Conservation (phyloP, 2,888 invertebrate genomes). For the Litoditis marina region DNA sequence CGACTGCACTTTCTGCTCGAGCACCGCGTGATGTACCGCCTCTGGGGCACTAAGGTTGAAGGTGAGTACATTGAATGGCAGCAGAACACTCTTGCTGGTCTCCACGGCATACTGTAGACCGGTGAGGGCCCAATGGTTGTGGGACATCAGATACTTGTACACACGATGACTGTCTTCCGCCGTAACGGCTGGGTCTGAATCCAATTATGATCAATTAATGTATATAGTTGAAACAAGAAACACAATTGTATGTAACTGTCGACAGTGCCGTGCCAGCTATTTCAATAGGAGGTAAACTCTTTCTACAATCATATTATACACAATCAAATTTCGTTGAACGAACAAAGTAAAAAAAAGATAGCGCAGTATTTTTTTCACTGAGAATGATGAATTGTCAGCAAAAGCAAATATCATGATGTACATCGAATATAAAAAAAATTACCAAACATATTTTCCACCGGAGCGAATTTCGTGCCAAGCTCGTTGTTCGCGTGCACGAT, state of each 20-base stretch:
- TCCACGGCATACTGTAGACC: conserved; percentile 71
- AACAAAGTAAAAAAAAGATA: neutral
- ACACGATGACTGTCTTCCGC: conserved; percentile 63
- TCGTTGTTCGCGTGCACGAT: conserved; percentile 64
- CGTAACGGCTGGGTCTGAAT: conserved; percentile 21
- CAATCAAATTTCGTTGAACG: no score
- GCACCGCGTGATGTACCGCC: conserved; percentile 78
- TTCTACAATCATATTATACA: no score
- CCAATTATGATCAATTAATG: no score
- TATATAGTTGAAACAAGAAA: no score
- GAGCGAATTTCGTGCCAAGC: conserved; percentile 27
- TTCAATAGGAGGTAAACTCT: no score
- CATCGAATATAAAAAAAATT: conserved; percentile 59
- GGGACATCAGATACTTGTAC: conserved; percentile 76
- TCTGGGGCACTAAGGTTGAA: conserved; percentile 63
- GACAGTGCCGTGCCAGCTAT: no score
- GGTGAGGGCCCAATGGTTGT: conserved; percentile 75
- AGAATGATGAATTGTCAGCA: no score
- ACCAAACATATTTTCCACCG: conserved; percentile 36
- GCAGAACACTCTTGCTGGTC: conserved; percentile 82
- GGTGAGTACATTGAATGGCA: conserved; percentile 76
- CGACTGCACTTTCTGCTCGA: conserved; percentile 87
- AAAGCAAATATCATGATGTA: no score
- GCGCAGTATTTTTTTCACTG: neutral
- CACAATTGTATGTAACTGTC: no score